Evolutionary conservation across 2,113 vertebrate genomes (phyloP).

Genomic region (Podocnemis expansa): DNA sequence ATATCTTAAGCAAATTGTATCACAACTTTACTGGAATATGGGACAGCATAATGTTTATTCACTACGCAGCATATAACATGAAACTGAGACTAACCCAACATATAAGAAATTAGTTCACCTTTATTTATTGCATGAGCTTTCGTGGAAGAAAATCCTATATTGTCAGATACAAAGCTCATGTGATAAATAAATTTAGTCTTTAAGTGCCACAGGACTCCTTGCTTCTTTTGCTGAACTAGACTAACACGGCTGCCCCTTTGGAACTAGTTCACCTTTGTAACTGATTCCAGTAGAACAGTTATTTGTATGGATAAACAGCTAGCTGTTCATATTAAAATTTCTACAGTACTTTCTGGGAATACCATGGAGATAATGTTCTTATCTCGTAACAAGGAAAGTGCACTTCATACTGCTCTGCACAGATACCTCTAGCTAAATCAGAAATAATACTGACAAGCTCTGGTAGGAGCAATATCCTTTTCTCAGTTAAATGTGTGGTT

Average conservation of each 20-base stretch:
- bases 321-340: background rate
- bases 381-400: background rate
- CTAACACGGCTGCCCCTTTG: too few relatives aligned
- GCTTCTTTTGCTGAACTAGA: too few relatives aligned
- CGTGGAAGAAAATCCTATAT: too few relatives aligned
- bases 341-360: background rate
- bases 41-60: background rate
- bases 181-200: too few relatives aligned
- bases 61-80: background rate
- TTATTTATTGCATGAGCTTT: too few relatives aligned
- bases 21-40: background rate
- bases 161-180: too few relatives aligned
- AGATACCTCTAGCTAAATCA: background rate
- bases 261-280: background rate
- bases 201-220: too few relatives aligned
- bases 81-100: background rate
- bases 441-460: background rate
- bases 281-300: background rate
- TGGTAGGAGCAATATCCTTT: background rate
- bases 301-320: background rate
- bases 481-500: background rate
- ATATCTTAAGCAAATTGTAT: constrained; percentile 3
- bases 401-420: background rate
- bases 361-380: background rate
- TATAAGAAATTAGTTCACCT: background rate